A percentile compares a stretch with the other conserved stretches of the same genome.
Conservation (phyloP, 2,797 vertebrate species). For the Sebastes minor region DNA sequence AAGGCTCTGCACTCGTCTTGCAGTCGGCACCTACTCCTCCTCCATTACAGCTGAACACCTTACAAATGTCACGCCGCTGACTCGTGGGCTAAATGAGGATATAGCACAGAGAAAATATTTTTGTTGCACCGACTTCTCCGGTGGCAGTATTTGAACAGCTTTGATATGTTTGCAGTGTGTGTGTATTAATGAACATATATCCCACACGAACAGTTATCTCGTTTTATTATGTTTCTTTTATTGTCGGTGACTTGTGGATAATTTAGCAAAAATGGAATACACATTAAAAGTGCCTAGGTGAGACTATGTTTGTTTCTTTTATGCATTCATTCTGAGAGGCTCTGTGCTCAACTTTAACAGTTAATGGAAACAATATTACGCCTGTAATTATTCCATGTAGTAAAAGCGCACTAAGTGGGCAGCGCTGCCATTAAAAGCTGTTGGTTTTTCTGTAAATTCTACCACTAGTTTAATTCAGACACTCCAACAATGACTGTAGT, state of each 20-base stretch:
- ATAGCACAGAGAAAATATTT: conserved; percentile 66
- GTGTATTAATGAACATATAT: conserved; percentile 48
- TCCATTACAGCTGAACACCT: conserved; percentile 77
- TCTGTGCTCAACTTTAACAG: conserved; percentile 20
- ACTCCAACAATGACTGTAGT: conserved; percentile 67
- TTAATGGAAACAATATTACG: conserved; percentile 55
- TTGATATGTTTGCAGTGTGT: conserved; percentile 36
- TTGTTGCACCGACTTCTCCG: conserved; percentile 61
- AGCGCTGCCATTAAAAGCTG: conserved; percentile 48
- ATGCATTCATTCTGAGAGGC: conserved; percentile 9
- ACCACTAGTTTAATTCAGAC: conserved; percentile 58
- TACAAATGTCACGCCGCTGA: conserved; percentile 71
- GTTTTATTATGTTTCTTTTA: conserved; percentile 28
- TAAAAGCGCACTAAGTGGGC: conserved; percentile 48
- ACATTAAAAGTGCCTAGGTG: neutral
- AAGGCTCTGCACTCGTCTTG: conserved; percentile 56
- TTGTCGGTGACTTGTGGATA: conserved; percentile 25
- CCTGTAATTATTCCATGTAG: conserved; percentile 45
- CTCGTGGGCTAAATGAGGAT: conserved; percentile 74
- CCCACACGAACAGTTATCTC: neutral
- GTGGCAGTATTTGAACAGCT: conserved; percentile 58
- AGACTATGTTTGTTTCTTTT: conserved; percentile 2
- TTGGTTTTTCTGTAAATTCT: conserved; percentile 61
- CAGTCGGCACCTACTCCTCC: conserved; percentile 76
- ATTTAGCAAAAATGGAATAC: conserved; percentile 17